A percentile compares a stretch with the other conserved stretches of the same genome.
Evolutionary conservation across 2,888 invertebrate genomes (phyloP).

Genomic region (Amblyjoppa fuscipennis): DNA sequence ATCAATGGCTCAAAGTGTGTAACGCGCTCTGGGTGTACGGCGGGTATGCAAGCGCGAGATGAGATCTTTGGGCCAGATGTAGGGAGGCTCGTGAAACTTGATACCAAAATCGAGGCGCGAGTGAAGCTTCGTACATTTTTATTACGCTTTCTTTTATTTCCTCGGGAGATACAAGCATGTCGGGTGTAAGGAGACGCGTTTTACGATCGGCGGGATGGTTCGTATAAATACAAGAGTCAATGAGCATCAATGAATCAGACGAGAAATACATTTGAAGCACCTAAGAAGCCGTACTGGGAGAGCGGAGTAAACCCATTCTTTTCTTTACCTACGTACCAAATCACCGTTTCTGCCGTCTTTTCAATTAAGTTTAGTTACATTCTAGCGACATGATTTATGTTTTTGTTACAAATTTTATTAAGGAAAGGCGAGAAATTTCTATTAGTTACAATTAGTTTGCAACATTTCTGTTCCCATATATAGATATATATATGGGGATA

Average conservation of each 20-base stretch:
- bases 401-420: no score
- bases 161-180: conserved; percentile 22
- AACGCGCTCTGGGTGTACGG: conserved; percentile 13
- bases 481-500: no score
- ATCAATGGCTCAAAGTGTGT: conserved; percentile 26
- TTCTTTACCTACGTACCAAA: not conserved
- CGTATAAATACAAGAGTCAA: conserved; percentile 42
- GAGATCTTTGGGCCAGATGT: not conserved
- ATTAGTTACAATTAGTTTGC: no score
- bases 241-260: conserved; percentile 41
- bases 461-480: no score
- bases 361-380: not conserved
- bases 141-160: conserved; percentile 11
- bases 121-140: conserved; percentile 14
- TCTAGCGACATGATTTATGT: no score
- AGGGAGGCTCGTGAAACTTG: conserved; percentile 9
- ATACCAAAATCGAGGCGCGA: conserved; percentile 29
- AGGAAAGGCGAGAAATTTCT: no score
- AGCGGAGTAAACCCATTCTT: not conserved
- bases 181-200: conserved; percentile 12
- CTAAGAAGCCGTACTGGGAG: not conserved
- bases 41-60: not conserved
- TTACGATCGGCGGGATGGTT: conserved; percentile 29
- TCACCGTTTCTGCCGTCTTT: not conserved
- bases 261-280: conserved; percentile 18